These are phyloP conservation scores for Dicranocentrus wangi DNA, from an alignment of 2,888 invertebrate species.

Conservation along the genomic window DNA sequence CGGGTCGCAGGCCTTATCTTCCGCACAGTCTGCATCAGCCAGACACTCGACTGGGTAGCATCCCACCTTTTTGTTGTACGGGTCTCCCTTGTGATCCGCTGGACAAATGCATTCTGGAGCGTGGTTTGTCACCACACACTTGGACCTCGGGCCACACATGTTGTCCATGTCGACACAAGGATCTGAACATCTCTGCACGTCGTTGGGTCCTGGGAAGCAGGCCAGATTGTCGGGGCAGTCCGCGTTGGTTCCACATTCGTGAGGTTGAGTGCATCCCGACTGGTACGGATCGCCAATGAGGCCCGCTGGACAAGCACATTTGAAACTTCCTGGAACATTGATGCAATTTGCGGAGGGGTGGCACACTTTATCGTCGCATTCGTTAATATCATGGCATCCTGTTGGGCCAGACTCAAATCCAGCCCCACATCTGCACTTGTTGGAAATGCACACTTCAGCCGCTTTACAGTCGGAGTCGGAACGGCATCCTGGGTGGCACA, in stretches of 20 bases:
- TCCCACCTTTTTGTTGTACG: constrained; percentile 83
- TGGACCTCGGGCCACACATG: constrained; percentile 85
- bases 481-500: constrained; percentile 88
- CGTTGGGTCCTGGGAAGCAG: constrained; percentile 78
- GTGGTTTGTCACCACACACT: constrained; percentile 84
- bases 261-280: constrained; percentile 84
- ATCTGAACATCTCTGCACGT: constrained; percentile 81
- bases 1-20: constrained; percentile 58
- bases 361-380: constrained; percentile 85
- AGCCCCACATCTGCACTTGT: constrained; percentile 85
- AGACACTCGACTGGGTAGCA: constrained; percentile 93
- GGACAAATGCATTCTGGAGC: constrained; percentile 82
- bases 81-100: constrained; percentile 87
- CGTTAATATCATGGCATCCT: constrained; percentile 88
- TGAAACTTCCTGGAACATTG: constrained; percentile 86
- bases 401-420: constrained; percentile 85
- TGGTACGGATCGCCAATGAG: constrained; percentile 75
- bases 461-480: constrained; percentile 85
- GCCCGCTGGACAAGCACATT: constrained; percentile 85
- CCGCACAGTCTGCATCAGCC: constrained; percentile 78
- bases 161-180: constrained; percentile 81
- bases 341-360: constrained; percentile 86
- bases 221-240: constrained; percentile 86
- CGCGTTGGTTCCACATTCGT: constrained; percentile 83
- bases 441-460: constrained; percentile 85